Percentiles rank a stretch among this genome's conserved stretches.
Conservation (phyloP, 1,140 invertebrate species). For the Hyles vespertilio region DNA sequence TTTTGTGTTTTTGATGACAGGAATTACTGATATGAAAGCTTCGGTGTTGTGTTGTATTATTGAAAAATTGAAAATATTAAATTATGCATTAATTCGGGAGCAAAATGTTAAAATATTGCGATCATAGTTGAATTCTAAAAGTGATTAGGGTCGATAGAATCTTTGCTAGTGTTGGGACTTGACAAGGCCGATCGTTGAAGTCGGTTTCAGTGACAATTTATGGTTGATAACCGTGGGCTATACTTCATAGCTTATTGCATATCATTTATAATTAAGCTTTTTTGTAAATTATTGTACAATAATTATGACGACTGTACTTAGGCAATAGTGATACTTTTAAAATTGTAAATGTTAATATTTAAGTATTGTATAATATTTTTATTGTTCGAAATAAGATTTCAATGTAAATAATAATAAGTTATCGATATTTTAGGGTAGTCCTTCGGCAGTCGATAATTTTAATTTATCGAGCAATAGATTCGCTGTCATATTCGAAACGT, state of each 20-base stretch:
- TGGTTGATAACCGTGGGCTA: conserved; percentile 30
- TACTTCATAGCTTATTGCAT: conserved; percentile 66
- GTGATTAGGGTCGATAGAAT: too few relatives aligned
- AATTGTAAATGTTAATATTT: conserved; percentile 56
- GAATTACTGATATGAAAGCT: too few relatives aligned
- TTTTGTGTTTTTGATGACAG: too few relatives aligned
- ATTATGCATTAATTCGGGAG: too few relatives aligned
- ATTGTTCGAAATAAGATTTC: conserved; percentile 59
- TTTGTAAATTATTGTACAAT: conserved; percentile 73
- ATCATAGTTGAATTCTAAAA: neutral
- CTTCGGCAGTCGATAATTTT: conserved; percentile 1
- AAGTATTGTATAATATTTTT: conserved; percentile 60
- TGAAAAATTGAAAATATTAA: neutral
- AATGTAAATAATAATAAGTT: conserved; percentile 46
- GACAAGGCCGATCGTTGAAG: too few relatives aligned
- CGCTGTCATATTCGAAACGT: too few relatives aligned
- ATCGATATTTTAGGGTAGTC: neutral
- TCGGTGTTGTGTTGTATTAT: too few relatives aligned
- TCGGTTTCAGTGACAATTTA: too few relatives aligned
- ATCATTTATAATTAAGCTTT: conserved; percentile 67
- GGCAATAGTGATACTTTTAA: conserved; percentile 37
- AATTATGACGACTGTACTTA: conserved; percentile 59
- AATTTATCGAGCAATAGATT: conserved; percentile 3
- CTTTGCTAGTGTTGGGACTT: too few relatives aligned
- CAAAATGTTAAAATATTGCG: too few relatives aligned